Conservation (phyloP, 1,140 invertebrate genomes). For the Zaprionus tsacasi region DNA sequence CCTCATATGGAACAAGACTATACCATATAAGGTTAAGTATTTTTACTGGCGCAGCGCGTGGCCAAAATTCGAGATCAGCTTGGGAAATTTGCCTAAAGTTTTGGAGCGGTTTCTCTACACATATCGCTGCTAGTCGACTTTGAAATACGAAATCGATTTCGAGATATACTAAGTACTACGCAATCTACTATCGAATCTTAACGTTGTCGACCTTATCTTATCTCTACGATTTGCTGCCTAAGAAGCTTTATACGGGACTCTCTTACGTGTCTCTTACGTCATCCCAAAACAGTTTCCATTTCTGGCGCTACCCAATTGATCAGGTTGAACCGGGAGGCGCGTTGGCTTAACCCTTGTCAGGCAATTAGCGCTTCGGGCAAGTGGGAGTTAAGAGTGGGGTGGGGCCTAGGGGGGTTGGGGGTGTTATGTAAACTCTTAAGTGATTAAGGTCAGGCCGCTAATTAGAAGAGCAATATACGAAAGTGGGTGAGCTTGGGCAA, state of each 20-base stretch:
- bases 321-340: slow-evolving; percentile 17
- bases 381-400: slow-evolving; percentile 27
- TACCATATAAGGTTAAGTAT: slow-evolving; percentile 64
- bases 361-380: slow-evolving; percentile 36
- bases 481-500: slow-evolving; percentile 56
- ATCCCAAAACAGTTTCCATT: slow-evolving; percentile 20
- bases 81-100: slow-evolving; percentile 61
- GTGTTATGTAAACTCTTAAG: slow-evolving; percentile 70
- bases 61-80: slow-evolving; percentile 45
- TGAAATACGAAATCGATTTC: slow-evolving; percentile 38
- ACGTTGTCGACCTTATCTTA: slow-evolving; percentile 58
- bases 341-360: slow-evolving; percentile 23
- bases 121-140: slow-evolving; percentile 51
- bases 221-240: slow-evolving; percentile 16
- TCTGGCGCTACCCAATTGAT: slow-evolving; percentile 27
- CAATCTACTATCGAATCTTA: slow-evolving; percentile 37
- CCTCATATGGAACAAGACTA: slow-evolving; percentile 43
- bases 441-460: slow-evolving; percentile 75
- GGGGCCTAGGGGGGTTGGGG: neutral
- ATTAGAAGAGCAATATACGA: slow-evolving; percentile 70
- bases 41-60: slow-evolving; percentile 62
- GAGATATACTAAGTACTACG: slow-evolving; percentile 22
- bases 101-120: slow-evolving; percentile 41
- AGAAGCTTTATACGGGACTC: neutral
- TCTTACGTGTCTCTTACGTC: slow-evolving; percentile 32